Evolutionary conservation across 1,140 invertebrate genomes (phyloP).

Genomic region (Drosophila rhopaloa): DNA sequence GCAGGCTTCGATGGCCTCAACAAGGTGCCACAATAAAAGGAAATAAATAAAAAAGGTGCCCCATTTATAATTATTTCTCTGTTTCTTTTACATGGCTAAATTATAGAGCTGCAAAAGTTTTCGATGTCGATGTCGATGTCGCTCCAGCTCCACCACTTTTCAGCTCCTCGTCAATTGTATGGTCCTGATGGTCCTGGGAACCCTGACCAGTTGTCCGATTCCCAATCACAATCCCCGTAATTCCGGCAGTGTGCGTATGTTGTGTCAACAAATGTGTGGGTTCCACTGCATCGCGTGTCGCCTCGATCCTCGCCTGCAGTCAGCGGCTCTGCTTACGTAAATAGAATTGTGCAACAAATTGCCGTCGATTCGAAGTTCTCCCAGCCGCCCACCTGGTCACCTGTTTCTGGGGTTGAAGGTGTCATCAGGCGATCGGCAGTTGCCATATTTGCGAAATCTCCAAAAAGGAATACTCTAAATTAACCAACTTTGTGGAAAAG

Average conservation of each 20-base stretch:
- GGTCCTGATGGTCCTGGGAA: not conserved
- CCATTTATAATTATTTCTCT: conserved; percentile 48
- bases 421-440: no score
- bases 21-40: conserved; percentile 56
- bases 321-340: conserved; percentile 54
- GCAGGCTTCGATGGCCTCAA: conserved; percentile 28
- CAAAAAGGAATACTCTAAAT: no score
- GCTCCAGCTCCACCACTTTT: not conserved
- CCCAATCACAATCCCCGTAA: conserved; percentile 1
- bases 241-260: conserved; percentile 15
- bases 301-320: conserved; percentile 37
- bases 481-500: no score
- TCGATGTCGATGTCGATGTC: conserved; percentile 11
- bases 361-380: not conserved
- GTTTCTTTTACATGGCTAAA: conserved; percentile 11
- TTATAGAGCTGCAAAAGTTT: conserved; percentile 56
- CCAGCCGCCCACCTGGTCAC: conserved; percentile 13
- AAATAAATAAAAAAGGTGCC: conserved; percentile 3
- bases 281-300: conserved; percentile 44
- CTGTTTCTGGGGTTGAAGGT: not conserved
- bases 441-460: not conserved
- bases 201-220: conserved; percentile 3
- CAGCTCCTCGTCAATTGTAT: not conserved
- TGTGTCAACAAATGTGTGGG: conserved; percentile 55
- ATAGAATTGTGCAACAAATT: conserved; percentile 51